These are phyloP conservation scores for Ciona savignyi DNA, from an alignment of 23 tunicate species.

Conservation along the genomic window DNA sequence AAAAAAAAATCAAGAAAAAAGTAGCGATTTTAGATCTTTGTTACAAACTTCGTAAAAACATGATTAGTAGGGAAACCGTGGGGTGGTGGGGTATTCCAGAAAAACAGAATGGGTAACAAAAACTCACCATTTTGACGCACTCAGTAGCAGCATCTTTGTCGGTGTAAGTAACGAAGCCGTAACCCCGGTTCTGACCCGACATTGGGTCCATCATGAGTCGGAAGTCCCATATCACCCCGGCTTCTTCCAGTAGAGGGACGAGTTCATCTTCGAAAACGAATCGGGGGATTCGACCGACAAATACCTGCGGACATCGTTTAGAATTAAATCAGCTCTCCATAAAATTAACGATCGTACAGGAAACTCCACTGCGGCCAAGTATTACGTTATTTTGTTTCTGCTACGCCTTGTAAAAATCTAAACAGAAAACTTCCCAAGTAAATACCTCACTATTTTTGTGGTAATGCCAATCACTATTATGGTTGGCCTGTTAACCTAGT, in stretches of 20 bases:
- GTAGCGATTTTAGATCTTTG: too few species aligned
- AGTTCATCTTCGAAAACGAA: slow-evolving; percentile 76
- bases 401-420: too few species aligned
- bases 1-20: background rate
- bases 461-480: too few species aligned
- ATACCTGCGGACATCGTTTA: slow-evolving; percentile 68
- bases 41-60: too few species aligned
- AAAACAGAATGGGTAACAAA: too few species aligned
- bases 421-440: too few species aligned
- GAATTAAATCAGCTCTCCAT: background rate
- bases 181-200: slow-evolving; percentile 92
- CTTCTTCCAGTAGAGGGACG: slow-evolving; percentile 73
- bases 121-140: slow-evolving; percentile 60
- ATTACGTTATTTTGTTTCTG: too few species aligned
- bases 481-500: too few species aligned
- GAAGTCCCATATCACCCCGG: slow-evolving; percentile 91
- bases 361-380: too few species aligned
- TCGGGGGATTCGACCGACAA: slow-evolving; percentile 79
- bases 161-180: slow-evolving; percentile 66
- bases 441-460: too few species aligned
- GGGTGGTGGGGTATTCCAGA: too few species aligned
- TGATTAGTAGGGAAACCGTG: too few species aligned
- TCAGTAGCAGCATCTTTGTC: slow-evolving; percentile 56
- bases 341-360: background rate
- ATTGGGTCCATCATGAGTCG: slow-evolving; percentile 97